phyloP scores from a whole-genome alignment of 53 echinoderm and acorn worm species.

The Crossaster papposus region DNA sequence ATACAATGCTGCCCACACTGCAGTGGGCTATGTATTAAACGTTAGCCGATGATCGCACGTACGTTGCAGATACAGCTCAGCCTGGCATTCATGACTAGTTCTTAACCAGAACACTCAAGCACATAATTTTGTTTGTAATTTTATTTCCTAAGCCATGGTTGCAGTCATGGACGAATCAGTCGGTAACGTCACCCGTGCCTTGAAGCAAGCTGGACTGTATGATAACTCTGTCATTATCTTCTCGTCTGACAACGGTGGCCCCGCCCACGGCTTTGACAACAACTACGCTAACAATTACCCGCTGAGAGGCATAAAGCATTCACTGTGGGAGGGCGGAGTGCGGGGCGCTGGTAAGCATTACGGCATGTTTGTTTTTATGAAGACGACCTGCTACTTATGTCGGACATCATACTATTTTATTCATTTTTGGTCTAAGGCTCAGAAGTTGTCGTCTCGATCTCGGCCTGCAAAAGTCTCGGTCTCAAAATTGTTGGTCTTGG shows the following conservation, averaged over 20 bases:
- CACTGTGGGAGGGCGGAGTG: constrained; percentile 93
- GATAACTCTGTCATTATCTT: constrained; percentile 89
- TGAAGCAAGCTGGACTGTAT: constrained; percentile 72
- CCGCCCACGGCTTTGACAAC: constrained; percentile 79
- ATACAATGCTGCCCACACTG: too few relatives aligned
- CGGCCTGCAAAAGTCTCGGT: too few relatives aligned
- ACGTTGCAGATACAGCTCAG: too few relatives aligned
- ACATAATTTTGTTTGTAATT: not conserved
- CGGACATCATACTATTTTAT: too few relatives aligned
- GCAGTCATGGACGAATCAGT: constrained; percentile 88
- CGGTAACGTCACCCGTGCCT: constrained; percentile 74
- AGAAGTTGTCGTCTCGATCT: too few relatives aligned
- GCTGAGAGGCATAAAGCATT: constrained; percentile 78
- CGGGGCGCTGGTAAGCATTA: constrained; percentile 63
- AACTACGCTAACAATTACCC: constrained; percentile 92
- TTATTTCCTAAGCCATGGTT: constrained; percentile 71
- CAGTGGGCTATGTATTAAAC: too few relatives aligned
- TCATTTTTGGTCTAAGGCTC: too few relatives aligned
- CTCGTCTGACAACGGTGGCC: constrained; percentile 94
- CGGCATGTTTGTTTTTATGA: too few relatives aligned
- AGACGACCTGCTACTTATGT: too few relatives aligned
- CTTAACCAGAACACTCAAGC: not conserved
- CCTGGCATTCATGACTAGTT: not conserved
- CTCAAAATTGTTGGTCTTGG: too few relatives aligned
- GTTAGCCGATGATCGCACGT: too few relatives aligned